A percentile compares a stretch with the other conserved stretches of the same genome.
Evolutionary conservation across 1,140 invertebrate species (phyloP).

Genomic region (Polypedilum pembai): DNA sequence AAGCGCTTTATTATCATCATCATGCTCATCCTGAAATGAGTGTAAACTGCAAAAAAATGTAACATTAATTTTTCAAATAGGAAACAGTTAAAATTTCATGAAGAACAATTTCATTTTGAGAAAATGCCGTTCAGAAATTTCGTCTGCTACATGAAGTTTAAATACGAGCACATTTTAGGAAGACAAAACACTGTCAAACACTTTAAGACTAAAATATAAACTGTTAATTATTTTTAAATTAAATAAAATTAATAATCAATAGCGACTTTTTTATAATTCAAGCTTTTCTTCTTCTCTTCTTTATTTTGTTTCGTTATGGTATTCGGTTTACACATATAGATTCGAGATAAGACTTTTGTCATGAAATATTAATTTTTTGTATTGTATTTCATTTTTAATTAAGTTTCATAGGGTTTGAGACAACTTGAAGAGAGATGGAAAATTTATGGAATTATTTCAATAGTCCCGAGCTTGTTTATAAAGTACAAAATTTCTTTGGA

Average conservation of each 20-base stretch:
- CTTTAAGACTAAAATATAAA: neutral
- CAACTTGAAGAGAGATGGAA: neutral
- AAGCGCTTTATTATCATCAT: neutral
- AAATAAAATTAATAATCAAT: too few relatives aligned
- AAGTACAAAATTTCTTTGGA: conserved; percentile 1
- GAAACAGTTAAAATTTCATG: neutral
- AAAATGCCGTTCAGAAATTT: neutral
- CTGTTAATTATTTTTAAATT: too few relatives aligned
- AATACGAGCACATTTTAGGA: neutral
- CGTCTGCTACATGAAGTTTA: neutral
- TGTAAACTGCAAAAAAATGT: neutral
- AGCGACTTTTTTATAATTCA: too few relatives aligned
- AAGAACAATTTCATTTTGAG: neutral
- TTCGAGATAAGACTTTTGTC: too few relatives aligned
- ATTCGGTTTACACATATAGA: too few relatives aligned
- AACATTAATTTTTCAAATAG: neutral
- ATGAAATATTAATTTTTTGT: too few relatives aligned
- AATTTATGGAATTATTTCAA: conserved; percentile 9
- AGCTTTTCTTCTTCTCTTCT: too few relatives aligned
- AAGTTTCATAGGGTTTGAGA: too few relatives aligned
- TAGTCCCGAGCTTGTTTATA: neutral
- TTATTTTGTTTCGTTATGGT: too few relatives aligned
- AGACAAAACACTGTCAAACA: neutral
- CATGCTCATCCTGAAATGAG: neutral
- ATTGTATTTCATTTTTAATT: too few relatives aligned